Conservation (phyloP, 2,888 invertebrate species). For the Caradrina kadenii region DNA sequence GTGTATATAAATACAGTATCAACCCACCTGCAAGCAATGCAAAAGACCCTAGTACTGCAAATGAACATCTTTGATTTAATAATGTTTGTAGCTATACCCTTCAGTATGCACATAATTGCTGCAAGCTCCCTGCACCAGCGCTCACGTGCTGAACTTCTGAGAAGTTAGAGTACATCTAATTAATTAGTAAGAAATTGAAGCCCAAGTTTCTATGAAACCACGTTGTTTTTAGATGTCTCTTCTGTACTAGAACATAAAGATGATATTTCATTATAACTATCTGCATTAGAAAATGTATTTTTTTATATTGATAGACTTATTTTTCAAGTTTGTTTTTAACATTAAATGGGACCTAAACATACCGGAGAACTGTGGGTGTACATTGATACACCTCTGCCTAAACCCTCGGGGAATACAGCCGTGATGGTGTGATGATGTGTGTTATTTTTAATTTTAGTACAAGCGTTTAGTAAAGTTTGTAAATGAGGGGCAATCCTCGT, state of each 20-base stretch:
- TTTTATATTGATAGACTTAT: too few relatives aligned
- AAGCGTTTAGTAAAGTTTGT: neutral
- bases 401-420: too few relatives aligned
- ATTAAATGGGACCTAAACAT: too few relatives aligned
- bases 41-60: too few relatives aligned
- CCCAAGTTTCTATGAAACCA: slow-evolving; percentile 16
- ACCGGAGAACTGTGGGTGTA: too few relatives aligned
- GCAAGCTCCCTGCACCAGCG: slow-evolving; percentile 7
- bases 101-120: slow-evolving; percentile 11
- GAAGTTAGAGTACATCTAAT: slow-evolving; percentile 35
- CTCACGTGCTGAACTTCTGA: slow-evolving; percentile 19
- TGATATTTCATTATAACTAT: neutral
- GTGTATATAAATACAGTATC: neutral
- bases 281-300: neutral
- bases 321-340: too few relatives aligned
- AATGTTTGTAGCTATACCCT: neutral
- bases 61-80: neutral
- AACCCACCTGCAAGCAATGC: neutral
- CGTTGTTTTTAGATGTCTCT: slow-evolving; percentile 7
- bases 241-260: neutral
- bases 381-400: too few relatives aligned
- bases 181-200: slow-evolving; percentile 40
- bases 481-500: too few relatives aligned
- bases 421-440: too few relatives aligned
- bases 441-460: too few relatives aligned